Evolutionary conservation across 2,113 vertebrate species (phyloP).

Genomic region (Bufo bufo): DNA sequence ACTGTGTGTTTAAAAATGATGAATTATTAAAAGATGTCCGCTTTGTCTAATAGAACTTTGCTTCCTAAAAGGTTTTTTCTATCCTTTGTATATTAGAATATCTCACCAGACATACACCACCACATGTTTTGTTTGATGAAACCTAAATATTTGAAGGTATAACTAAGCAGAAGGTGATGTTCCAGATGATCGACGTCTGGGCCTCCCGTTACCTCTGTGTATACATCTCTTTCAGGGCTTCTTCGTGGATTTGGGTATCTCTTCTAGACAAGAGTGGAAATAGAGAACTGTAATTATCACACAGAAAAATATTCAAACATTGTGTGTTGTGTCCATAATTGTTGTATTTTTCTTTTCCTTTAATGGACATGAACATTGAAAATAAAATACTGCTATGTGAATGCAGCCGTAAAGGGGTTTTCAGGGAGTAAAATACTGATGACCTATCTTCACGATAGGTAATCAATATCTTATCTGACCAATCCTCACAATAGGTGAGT

Average conservation of each 20-base stretch:
- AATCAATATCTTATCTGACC: too few species aligned
- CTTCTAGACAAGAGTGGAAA: neutral
- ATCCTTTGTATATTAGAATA: conserved; percentile 40
- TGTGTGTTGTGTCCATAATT: too few species aligned
- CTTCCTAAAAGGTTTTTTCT: neutral
- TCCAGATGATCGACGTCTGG: conserved; percentile 20
- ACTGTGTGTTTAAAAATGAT: neutral
- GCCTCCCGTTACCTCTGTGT: neutral
- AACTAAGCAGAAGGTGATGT: conserved; percentile 45
- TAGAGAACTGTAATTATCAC: neutral
- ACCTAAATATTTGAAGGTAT: conserved; percentile 52
- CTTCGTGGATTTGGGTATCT: neutral
- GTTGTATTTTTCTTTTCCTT: too few species aligned
- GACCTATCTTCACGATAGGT: too few species aligned
- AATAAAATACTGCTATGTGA: too few species aligned
- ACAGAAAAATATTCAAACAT: neutral
- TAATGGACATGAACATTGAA: too few species aligned
- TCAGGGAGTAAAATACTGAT: too few species aligned
- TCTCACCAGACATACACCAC: conserved; percentile 29
- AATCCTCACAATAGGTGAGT: too few species aligned
- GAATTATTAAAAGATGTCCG: neutral
- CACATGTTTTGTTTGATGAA: conserved; percentile 39
- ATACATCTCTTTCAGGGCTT: neutral
- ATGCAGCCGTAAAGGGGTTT: too few species aligned
- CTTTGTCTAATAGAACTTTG: neutral